Conservation (phyloP, 2,888 invertebrate species). For the Helicoverpa assulta region DNA sequence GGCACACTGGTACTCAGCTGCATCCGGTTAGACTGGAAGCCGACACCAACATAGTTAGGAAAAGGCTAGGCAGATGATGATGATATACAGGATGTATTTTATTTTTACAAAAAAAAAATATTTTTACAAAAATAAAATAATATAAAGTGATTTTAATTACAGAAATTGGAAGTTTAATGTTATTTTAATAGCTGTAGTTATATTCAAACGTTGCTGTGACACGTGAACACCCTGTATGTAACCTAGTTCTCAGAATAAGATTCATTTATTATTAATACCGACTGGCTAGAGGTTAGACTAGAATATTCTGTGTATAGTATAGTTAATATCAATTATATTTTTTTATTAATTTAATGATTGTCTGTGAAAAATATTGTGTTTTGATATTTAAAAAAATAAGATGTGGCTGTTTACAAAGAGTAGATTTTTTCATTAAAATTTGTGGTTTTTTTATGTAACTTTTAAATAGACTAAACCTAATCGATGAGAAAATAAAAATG, state of each 20-base stretch:
- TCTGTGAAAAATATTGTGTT: too few relatives aligned
- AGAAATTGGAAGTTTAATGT: neutral
- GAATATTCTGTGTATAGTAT: neutral
- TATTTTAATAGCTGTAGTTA: neutral
- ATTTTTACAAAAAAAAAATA: neutral
- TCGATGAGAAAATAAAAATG: too few relatives aligned
- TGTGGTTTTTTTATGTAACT: too few relatives aligned
- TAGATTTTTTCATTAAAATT: too few relatives aligned
- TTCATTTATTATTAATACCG: constrained; percentile 30
- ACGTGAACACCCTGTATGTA: constrained; percentile 2
- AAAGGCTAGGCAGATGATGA: too few relatives aligned
- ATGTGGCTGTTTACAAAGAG: too few relatives aligned
- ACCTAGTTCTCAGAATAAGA: constrained; percentile 8
- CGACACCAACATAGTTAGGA: too few relatives aligned
- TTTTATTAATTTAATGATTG: neutral
- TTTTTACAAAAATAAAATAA: neutral
- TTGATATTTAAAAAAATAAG: neutral
- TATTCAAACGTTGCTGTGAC: neutral
- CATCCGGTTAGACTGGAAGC: too few relatives aligned
- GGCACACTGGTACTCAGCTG: too few relatives aligned
- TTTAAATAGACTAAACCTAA: too few relatives aligned
- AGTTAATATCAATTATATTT: neutral
- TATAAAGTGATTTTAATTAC: neutral
- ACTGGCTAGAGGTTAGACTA: neutral
- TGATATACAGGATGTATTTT: too few relatives aligned